Conservation (phyloP, 2,113 vertebrate species). For the Pollimyrus isidori region DNA sequence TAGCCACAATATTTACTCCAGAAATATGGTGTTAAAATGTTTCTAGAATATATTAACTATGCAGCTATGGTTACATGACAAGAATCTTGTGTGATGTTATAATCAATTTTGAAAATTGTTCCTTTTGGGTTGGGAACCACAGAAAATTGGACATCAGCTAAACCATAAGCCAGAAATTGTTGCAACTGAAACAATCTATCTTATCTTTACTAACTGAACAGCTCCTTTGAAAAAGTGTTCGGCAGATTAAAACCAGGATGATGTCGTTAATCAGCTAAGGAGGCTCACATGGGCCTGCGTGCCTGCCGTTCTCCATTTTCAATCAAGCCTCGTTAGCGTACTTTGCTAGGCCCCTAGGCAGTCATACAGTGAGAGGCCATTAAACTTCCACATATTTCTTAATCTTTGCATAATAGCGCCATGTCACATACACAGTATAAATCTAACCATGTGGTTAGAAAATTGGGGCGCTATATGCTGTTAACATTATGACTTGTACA, state of each 20-base stretch:
- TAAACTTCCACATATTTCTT: conserved; percentile 16
- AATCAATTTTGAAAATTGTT: background rate
- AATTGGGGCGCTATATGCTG: background rate
- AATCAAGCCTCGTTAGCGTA: conserved; percentile 23
- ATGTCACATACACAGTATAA: conserved; percentile 7
- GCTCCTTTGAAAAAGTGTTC: background rate
- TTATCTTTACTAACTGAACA: background rate
- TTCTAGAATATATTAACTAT: background rate
- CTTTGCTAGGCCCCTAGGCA: conserved; percentile 9
- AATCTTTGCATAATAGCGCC: conserved; percentile 9
- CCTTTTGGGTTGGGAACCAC: background rate
- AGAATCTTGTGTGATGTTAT: background rate
- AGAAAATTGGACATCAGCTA: background rate
- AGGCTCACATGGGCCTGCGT: background rate
- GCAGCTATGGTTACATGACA: background rate
- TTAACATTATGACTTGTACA: no score
- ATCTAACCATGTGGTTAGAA: background rate
- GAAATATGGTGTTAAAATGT: background rate
- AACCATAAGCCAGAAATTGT: background rate
- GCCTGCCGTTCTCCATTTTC: conserved; percentile 3
- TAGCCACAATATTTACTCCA: background rate
- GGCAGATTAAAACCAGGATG: background rate
- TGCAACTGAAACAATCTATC: background rate
- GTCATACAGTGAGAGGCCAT: conserved; percentile 14
- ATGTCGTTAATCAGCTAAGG: background rate